Evolutionary conservation across 2,888 invertebrate species (phyloP), one percentile per base, ranked within the genome.

Genomic region (Malthinus flaveolus): DNA sequence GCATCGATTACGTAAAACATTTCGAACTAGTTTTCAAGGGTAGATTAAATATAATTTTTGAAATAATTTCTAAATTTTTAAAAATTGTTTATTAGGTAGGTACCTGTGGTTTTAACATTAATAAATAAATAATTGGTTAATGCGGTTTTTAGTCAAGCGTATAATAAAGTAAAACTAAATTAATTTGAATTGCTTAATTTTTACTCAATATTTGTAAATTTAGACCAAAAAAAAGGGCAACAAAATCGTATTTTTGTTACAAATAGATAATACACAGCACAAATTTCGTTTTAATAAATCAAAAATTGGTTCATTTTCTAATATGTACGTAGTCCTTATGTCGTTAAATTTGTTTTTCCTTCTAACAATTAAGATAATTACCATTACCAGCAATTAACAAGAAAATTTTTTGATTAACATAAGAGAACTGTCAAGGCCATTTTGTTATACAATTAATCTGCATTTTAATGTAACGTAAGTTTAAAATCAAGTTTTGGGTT

Each of bases 91-190:
- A 13, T 37, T 13, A 37, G 15, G 15, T 37, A 37, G 37, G 37
- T 37, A 42, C 15, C 23, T 23, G 39, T 15, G 39, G 39, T 42
- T 42, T 15, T 23, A 23, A 23, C 23, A n/a, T 42, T 42, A 42
- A 42, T 42, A 13, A 42, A 42, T 42, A 15, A 13, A 42, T 42
- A 42, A 42, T 42, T 42, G 39, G 23, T 9, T 23, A 42, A 42
- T 42, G 39, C 39, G 39, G 39, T 42, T 42, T 42, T 42, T 42
- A 42, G 39, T 42, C 39, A 23, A 42, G 39, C 39, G 39, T 42
- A 42, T 15, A 42, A 42, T 42, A 42, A 42, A 42, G 15, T 42
- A 42, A 42, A 42, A 42, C 23, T 23, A 23, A 23, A 23, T 23
- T 23, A 23, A 23, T 23, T 23, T 23, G 23, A 23, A 23, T 23